Conservation (phyloP, 2,113 vertebrate genomes). For the Oostethus manadensis region DNA sequence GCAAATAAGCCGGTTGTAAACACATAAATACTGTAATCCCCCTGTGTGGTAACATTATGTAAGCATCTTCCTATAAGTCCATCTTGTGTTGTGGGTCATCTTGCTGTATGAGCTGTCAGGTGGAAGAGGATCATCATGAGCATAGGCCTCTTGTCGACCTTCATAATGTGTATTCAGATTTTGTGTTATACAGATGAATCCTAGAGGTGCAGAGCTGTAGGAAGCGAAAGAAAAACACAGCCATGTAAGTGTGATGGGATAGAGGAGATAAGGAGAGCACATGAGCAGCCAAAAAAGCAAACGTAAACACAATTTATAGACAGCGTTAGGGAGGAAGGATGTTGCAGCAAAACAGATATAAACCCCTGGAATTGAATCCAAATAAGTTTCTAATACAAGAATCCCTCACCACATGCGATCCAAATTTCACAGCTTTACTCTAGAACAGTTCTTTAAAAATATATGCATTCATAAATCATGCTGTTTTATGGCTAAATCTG, state of each 20-base stretch:
- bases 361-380: not conserved
- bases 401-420: too few species aligned
- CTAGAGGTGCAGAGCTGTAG: not conserved
- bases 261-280: conserved; percentile 20
- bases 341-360: not conserved
- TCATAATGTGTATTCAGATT: not conserved
- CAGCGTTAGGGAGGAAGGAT: not conserved
- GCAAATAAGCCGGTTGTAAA: not conserved
- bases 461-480: too few species aligned
- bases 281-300: not conserved
- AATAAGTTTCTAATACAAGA: too few species aligned
- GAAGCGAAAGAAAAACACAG: conserved; percentile 17
- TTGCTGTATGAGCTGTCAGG: conserved; percentile 10
- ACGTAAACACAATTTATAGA: not conserved
- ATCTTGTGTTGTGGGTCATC: conserved; percentile 14
- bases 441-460: too few species aligned
- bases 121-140: conserved; percentile 27
- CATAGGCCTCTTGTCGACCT: not conserved
- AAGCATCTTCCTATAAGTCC: not conserved
- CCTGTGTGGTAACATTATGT: not conserved
- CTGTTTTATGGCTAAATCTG: too few species aligned
- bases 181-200: not conserved
- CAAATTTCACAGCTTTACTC: too few species aligned
- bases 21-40: not conserved
- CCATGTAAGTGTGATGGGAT: conserved; percentile 1